phyloP scores from a whole-genome alignment of 2,888 invertebrate species.

The Drosophila mimetica region DNA sequence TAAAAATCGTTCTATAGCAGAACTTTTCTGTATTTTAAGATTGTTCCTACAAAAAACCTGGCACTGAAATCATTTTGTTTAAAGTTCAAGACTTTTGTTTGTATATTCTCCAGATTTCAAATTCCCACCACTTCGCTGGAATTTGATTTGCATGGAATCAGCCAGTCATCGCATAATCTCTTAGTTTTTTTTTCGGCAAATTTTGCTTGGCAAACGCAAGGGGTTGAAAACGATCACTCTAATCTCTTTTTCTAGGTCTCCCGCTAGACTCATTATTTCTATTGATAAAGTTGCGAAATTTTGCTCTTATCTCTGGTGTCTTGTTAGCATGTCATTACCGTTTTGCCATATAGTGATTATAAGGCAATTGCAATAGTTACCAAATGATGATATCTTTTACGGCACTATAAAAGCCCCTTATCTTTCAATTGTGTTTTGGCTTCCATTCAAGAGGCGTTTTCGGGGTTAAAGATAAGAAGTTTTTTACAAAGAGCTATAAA shows the following conservation, averaged over 20 bases:
- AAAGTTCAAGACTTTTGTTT: neutral
- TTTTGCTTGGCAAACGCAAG: neutral
- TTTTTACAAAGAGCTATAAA: neutral
- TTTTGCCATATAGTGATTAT: slow-evolving; percentile 12
- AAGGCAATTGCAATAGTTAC: slow-evolving; percentile 23
- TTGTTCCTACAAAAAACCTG: too few species aligned
- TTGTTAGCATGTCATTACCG: neutral
- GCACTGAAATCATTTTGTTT: neutral
- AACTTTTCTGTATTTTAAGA: too few species aligned
- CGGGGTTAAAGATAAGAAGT: neutral
- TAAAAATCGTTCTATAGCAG: too few species aligned
- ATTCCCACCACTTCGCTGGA: neutral
- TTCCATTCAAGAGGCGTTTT: slow-evolving; percentile 2
- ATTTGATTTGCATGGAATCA: slow-evolving; percentile 6
- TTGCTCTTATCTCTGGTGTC: slow-evolving; percentile 2
- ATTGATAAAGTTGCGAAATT: slow-evolving; percentile 17
- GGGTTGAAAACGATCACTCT: slow-evolving; percentile 1
- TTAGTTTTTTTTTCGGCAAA: slow-evolving; percentile 1
- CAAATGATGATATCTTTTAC: slow-evolving; percentile 16
- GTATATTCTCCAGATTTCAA: neutral
- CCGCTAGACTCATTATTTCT: neutral
- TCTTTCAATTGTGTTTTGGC: neutral
- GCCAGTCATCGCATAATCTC: slow-evolving; percentile 16
- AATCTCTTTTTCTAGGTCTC: slow-evolving; percentile 1
- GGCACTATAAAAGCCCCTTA: slow-evolving; percentile 13